Base-by-base conservation (phyloP, 1,140 invertebrate species). In the Calephelis nemesis region DNA sequence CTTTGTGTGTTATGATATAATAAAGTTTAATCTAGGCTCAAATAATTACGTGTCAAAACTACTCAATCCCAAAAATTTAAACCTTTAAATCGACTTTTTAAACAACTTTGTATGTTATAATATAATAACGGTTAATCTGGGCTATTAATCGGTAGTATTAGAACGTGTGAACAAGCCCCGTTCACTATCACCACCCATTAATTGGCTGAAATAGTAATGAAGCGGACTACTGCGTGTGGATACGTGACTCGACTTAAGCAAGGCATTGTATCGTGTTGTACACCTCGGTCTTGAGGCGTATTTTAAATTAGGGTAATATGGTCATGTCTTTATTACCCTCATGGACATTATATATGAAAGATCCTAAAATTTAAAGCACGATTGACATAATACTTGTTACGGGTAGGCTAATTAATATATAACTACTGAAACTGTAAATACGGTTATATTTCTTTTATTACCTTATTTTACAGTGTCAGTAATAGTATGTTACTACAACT, bases 121-220 rank as follows among this genome's bases (percentile, higher is more conserved):
- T 30, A 39, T 58, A 58, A 12, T 58, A 58, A 58, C 30, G 19
- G 54, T 11, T 30, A 30, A 58, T 58, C 52, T 19, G 52, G 52
- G 52, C 52, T 11, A 30, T 58, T 58, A 58, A 58, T 58, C 54
- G 54, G 19, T 58, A 10, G 54, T 58, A 58, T 58, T 54, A 30
- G 54, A 58, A 58, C 54, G 54, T 58, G 54, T 58, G 54, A 58
- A 58, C 54, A 58, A 58, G 54, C 9, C 19, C 54, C 9, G 54
- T 30, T 30, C 54, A 19, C 19, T 30, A 58, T 58, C 19, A 58
- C 54, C 54, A 39, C 9, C 54, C 54, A 58, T 39, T 58, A 58
- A 58, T 58, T 58, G 54, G 54, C 54, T 30, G 30, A 58, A 58
- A 58, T 58, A 58, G 54, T 58, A 58, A 58, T 58, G 52, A 58